A percentile compares a stretch with the other conserved stretches of the same genome.
Evolutionary conservation across 2,113 vertebrate species (phyloP).

Genomic region (Hassar affinis): DNA sequence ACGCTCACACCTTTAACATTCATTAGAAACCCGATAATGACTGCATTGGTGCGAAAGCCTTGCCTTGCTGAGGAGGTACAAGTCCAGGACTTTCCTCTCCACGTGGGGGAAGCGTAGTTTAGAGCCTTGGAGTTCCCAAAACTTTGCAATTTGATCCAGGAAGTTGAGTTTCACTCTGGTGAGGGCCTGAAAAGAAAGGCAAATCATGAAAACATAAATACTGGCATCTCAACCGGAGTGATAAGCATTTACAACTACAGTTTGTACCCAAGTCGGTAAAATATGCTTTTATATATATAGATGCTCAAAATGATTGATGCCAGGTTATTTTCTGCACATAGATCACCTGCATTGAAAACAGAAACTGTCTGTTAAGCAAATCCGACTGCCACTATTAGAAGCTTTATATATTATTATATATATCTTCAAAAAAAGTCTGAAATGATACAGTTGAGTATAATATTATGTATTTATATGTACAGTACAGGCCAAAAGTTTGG

Average conservation of each 20-base stretch:
- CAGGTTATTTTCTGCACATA: not conserved
- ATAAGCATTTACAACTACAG: not conserved
- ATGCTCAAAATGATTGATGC: not conserved
- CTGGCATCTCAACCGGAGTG: not conserved
- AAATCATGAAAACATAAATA: not conserved
- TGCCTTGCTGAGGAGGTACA: constrained; percentile 95
- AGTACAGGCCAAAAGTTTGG: no score
- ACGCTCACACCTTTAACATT: not conserved
- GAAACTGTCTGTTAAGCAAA: not conserved
- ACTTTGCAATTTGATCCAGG: constrained; percentile 95
- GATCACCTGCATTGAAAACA: not conserved
- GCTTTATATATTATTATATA: not conserved
- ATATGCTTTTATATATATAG: not conserved
- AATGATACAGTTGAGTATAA: not conserved
- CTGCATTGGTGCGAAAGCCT: constrained; percentile 23
- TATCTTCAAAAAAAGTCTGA: not conserved
- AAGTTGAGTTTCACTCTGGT: constrained; percentile 96
- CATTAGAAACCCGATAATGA: not conserved
- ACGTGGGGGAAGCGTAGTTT: constrained; percentile 93
- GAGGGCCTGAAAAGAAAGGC: constrained; percentile 75
- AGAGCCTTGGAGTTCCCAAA: constrained; percentile 97
- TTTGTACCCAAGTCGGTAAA: not conserved
- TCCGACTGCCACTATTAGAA: not conserved
- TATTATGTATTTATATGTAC: no score
- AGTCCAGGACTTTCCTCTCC: constrained; percentile 90